Evolutionary conservation across 2,797 vertebrate species (phyloP).

Genomic region (Carapus acus): DNA sequence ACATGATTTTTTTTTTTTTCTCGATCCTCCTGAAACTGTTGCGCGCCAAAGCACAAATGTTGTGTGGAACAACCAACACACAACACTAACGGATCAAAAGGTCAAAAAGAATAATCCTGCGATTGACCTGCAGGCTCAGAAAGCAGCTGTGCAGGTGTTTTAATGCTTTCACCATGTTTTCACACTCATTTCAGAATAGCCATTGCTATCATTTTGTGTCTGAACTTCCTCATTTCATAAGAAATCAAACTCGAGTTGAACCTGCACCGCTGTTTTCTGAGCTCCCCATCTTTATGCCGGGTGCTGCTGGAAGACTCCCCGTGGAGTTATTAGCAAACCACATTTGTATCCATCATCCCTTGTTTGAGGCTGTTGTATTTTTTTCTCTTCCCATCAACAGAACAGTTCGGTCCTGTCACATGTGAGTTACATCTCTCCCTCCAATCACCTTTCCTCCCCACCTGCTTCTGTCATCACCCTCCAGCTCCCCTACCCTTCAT

Average conservation of each 20-base stretch:
- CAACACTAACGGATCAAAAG: background rate
- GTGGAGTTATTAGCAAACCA: constrained; percentile 36
- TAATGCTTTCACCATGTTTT: background rate
- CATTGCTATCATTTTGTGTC: constrained; percentile 17
- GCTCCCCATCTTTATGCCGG: constrained; percentile 20
- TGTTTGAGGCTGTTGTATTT: constrained; percentile 68
- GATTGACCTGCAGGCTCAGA: background rate
- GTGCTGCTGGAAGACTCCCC: constrained; percentile 23
- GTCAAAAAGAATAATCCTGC: constrained; percentile 2
- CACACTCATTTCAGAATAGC: background rate
- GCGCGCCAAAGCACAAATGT: constrained; percentile 16
- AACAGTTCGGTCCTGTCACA: constrained; percentile 77
- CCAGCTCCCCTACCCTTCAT: constrained; percentile 1
- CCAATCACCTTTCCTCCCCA: constrained; percentile 51
- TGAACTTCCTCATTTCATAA: constrained; percentile 16
- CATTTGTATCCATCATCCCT: constrained; percentile 36
- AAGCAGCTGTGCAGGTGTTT: constrained; percentile 19
- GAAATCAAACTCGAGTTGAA: constrained; percentile 18
- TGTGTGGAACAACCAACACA: constrained; percentile 5
- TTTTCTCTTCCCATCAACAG: constrained; percentile 76
- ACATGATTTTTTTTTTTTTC: constrained; percentile 25
- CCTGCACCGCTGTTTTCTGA: constrained; percentile 35
- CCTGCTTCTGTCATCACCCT: constrained; percentile 54
- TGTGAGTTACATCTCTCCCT: constrained; percentile 75
- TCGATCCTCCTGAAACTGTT: constrained; percentile 3